Evolutionary conservation across 92 coral and sea anemone genomes (phyloP).

Genomic region (Pocillopora meandrina): DNA sequence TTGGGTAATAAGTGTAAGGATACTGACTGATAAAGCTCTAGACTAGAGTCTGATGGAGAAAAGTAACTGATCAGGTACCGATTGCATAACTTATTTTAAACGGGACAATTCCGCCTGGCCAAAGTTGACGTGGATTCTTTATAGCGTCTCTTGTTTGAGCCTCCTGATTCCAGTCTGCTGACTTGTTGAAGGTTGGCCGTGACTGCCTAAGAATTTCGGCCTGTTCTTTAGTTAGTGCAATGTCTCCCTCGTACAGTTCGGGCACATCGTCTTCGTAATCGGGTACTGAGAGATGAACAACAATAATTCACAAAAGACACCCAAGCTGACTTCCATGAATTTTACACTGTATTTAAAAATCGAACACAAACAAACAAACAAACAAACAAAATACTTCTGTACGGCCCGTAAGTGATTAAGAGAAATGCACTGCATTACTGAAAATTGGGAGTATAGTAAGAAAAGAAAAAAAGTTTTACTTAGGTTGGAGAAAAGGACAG

Average conservation of each 20-base stretch:
- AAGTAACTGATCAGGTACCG: background rate
- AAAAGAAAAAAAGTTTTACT: too few relatives aligned
- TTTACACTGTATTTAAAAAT: background rate
- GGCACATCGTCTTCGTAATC: background rate
- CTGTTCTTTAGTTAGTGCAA: conserved; percentile 35
- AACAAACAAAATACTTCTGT: too few relatives aligned
- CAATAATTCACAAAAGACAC: background rate
- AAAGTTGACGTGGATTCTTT: conserved; percentile 2
- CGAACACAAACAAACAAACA: too few relatives aligned
- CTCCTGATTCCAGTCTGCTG: background rate
- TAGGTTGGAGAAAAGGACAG: too few relatives aligned
- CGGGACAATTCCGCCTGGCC: conserved; percentile 34
- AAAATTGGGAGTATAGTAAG: too few relatives aligned
- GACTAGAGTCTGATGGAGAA: background rate
- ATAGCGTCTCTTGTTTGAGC: conserved; percentile 27
- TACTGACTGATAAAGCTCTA: background rate
- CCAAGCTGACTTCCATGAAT: background rate
- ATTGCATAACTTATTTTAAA: background rate
- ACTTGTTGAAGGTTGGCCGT: background rate
- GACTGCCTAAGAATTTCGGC: background rate
- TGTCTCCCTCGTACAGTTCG: conserved; percentile 34
- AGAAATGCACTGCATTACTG: too few relatives aligned
- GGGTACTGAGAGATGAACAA: background rate
- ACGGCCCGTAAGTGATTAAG: too few relatives aligned
- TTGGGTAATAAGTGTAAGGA: too few relatives aligned